Percentiles rank a stretch among this genome's conserved stretches.
Conservation (phyloP, 2,888 invertebrate genomes). For the Cotesia congregata region DNA sequence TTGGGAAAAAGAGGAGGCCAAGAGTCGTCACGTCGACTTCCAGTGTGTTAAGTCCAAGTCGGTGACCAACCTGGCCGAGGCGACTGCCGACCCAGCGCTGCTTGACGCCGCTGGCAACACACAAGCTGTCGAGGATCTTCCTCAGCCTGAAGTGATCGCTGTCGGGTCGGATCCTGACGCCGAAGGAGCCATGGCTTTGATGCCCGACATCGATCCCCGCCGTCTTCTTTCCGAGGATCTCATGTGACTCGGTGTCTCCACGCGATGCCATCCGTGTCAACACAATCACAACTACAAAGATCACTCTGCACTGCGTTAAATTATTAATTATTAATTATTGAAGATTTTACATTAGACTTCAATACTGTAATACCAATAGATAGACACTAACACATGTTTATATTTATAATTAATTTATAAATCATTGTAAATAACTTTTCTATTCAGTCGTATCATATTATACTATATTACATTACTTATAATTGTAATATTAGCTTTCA, state of each 20-base stretch:
- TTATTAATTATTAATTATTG: not conserved
- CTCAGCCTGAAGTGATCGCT: constrained; percentile 66
- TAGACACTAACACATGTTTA: not conserved
- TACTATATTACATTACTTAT: not conserved
- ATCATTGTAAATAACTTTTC: constrained; percentile 20
- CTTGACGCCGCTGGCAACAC: constrained; percentile 77
- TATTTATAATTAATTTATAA: constrained; percentile 19
- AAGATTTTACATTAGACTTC: constrained; percentile 23
- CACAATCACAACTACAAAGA: constrained; percentile 5
- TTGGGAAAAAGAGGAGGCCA: constrained; percentile 99
- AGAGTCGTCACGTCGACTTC: constrained; percentile 98
- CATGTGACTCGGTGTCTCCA: constrained; percentile 48
- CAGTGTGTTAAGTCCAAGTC: constrained; percentile 99
- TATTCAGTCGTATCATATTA: constrained; percentile 7
- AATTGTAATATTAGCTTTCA: not conserved
- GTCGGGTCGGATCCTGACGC: constrained; percentile 62
- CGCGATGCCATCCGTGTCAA: not conserved
- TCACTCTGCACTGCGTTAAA: not conserved
- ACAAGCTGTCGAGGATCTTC: constrained; percentile 64
- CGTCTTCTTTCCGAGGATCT: constrained; percentile 63
- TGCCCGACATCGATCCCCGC: constrained; percentile 62
- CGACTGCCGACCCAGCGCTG: constrained; percentile 89
- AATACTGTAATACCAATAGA: constrained; percentile 12
- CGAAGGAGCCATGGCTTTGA: constrained; percentile 61
- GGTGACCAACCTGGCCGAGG: constrained; percentile 95